Evolutionary conservation across 1,140 invertebrate genomes (phyloP).

Genomic region (Hyles vespertilio): DNA sequence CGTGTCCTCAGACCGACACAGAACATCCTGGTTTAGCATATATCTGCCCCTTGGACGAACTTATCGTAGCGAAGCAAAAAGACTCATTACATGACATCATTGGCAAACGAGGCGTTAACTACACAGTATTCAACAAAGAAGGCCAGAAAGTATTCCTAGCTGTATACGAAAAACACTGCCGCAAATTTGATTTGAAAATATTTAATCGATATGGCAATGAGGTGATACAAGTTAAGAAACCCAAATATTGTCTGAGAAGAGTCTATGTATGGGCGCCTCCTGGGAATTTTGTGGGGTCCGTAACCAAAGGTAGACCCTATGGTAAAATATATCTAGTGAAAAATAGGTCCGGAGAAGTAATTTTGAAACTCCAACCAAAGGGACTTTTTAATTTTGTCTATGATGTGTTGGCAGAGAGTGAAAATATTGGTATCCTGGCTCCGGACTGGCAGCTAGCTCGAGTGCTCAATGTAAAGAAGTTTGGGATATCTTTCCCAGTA

Average conservation of each 20-base stretch:
- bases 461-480: slow-evolving; percentile 21
- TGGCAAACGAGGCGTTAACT: slow-evolving; percentile 21
- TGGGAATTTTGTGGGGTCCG: slow-evolving; percentile 35
- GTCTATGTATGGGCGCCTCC: slow-evolving; percentile 39
- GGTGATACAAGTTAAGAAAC: slow-evolving; percentile 37
- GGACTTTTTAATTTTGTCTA: slow-evolving; percentile 16
- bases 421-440: slow-evolving; percentile 15
- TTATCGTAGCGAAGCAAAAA: slow-evolving; percentile 33
- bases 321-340: slow-evolving; percentile 26
- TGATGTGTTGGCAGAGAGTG: slow-evolving; percentile 21
- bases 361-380: slow-evolving; percentile 29
- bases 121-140: slow-evolving; percentile 41
- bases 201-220: slow-evolving; percentile 51
- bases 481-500: slow-evolving; percentile 34
- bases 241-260: slow-evolving; percentile 26
- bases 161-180: slow-evolving; percentile 21
- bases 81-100: slow-evolving; percentile 40
- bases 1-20: slow-evolving; percentile 30
- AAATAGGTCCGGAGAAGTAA: slow-evolving; percentile 17
- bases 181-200: slow-evolving; percentile 32
- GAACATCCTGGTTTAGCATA: slow-evolving; percentile 40
- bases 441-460: slow-evolving; percentile 3
- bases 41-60: slow-evolving; percentile 32
- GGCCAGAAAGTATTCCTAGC: slow-evolving; percentile 48
- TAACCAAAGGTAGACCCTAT: slow-evolving; percentile 18